Base-by-base conservation (phyloP, 2,888 invertebrate species). In the Agonopterix subpropinquella region DNA sequence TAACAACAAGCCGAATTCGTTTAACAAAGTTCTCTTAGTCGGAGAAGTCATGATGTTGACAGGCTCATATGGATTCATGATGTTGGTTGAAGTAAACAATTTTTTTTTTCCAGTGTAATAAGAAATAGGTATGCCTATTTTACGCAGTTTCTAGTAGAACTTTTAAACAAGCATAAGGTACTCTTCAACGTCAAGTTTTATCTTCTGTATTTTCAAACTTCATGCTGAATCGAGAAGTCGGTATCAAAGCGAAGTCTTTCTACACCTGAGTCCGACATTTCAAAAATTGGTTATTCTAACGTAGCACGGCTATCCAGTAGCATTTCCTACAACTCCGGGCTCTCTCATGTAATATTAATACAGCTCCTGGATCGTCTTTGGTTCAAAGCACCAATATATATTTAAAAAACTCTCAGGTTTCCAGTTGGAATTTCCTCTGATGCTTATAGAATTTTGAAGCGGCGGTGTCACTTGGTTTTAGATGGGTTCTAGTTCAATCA, bases 341-440 rank as follows among this genome's bases (percentile, higher is more conserved):
- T 28, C 53, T 43, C 66, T 72, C 72, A 72, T 72, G 72, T 63
- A 69, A 69, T 72, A 72, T 72, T 72, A 67, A 72, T 70, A 67
- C 59, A 53, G 50, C 55, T 53, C 53, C 53, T n/a, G 42, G 42
- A 37, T 47, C 61, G 59, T 64, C 63, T 61, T 58, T 61, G 59
- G 61, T 55, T 59, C 60, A 62, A 61, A 67, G 63, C 57, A 63
- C 67, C 71, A 69, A 70, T 70, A 69, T 70, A 69, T 70, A 70
- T 70, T 65, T 69, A 45, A 67, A 68, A 70, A 67, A 53, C 56
- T 49, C 55, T 55, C 57, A 50, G 42, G 48, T 54, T 28, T 52
- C 58, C 54, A 55, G 52, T 57, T 48, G 47, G 50, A 52, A 53
- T 49, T 53, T 50, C n/a, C 44, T 45, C 47, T 51, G 41, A 50